Base-by-base conservation (phyloP, 2,113 vertebrate genomes). In the Myodes glareolus region DNA sequence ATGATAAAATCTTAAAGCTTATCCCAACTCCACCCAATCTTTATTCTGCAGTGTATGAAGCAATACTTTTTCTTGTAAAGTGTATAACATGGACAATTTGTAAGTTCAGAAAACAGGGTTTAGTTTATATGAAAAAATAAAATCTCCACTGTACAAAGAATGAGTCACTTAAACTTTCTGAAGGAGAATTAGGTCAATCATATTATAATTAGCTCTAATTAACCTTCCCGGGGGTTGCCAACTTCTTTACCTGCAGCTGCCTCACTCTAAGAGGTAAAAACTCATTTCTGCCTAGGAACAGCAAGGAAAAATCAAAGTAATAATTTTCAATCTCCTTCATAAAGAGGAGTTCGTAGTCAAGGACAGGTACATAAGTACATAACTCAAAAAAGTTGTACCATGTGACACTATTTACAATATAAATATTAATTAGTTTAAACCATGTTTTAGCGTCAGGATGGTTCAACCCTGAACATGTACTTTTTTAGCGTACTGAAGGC, bases 151-250 rank as follows among this genome's bases (percentile, higher is more conserved):
- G 94, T 93, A 33, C 75, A 96, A 82, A 94, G 45, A 73, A 94
- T 97, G 63, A 88, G 63, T 88, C 73, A 29, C 77, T 92, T 97
- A 94, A 97, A 88, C 33, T 92, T 97, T 97, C 25, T 72, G 42
- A 78, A 92, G 58, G 81, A 97, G 97, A 98, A 97, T 78, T 58
- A 96, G 95, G 96, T 93, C 95, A 97, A 96, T 96, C 86, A 97
- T 93, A 98, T 96, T 97, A 97, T 95, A 96, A 96, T 97, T 97
- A 95, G 91, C 65, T 95, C 92, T 97, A 96, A 96, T 97, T 96
- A 97, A 95, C 68, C 87, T 75, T 96, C 94, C 82, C 73, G 93
- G 96, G 96, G 94, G 77, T 76, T 95, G 92, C 94, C 95, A 97
- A 47, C 67, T 94, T 92, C 88, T 96, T 94, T 68, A 95, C 86